Evolutionary conservation across 2,113 vertebrate species (phyloP).

Genomic region (Zapus hudsonius): DNA sequence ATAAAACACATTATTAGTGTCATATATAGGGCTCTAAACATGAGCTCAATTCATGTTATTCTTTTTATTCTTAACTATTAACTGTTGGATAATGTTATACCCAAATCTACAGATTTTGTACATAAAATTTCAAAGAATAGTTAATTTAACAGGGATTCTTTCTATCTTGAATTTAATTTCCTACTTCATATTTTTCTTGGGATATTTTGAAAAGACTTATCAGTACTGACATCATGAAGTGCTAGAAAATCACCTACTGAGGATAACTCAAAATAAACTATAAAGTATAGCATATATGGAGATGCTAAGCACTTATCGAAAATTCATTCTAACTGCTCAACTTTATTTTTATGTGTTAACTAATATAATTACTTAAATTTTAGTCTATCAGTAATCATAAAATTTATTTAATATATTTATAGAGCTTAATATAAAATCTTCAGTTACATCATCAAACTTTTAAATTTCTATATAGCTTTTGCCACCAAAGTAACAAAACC

Average conservation of each 20-base stretch:
- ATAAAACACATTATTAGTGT: background rate
- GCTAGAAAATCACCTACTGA: background rate
- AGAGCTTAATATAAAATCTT: slow-evolving; percentile 30
- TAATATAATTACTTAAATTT: slow-evolving; percentile 30
- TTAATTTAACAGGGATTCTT: slow-evolving; percentile 32
- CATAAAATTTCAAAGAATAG: slow-evolving; percentile 20
- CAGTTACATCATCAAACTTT: background rate
- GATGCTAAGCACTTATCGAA: slow-evolving; percentile 40
- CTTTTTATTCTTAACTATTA: slow-evolving; percentile 21
- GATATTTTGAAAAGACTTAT: slow-evolving; percentile 55
- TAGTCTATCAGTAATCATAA: slow-evolving; percentile 4
- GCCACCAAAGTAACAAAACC: slow-evolving; percentile 25
- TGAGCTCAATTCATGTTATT: slow-evolving; percentile 13
- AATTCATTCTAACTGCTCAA: background rate
- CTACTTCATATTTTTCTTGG: slow-evolving; percentile 36
- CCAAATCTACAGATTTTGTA: background rate
- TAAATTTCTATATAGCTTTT: slow-evolving; percentile 34
- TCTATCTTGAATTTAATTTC: slow-evolving; percentile 14
- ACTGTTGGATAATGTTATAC: slow-evolving; percentile 2
- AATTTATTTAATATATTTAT: slow-evolving; percentile 30
- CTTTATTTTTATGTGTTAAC: slow-evolving; percentile 9
- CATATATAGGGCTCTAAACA: background rate
- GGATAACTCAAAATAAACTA: slow-evolving; percentile 15
- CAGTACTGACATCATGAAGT: slow-evolving; percentile 36
- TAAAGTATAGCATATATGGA: slow-evolving; percentile 31